These are phyloP conservation scores for Leptocoma aspasia DNA, from an alignment of 2,113 vertebrate species.

Conservation along the genomic window DNA sequence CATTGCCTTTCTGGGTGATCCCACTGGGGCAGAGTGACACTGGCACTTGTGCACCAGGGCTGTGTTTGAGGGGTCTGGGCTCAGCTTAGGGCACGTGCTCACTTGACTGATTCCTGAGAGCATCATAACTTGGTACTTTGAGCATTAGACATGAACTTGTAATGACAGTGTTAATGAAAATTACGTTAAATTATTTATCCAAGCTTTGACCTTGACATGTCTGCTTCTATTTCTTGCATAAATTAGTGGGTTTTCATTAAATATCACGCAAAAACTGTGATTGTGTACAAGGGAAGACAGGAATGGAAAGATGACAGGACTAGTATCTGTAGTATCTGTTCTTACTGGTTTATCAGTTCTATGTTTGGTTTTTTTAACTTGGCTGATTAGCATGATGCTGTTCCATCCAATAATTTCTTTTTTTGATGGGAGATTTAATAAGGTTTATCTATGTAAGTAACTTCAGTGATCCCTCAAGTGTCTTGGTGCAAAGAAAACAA, in stretches of 20 bases:
- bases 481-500: background rate
- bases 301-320: background rate
- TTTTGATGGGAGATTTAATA: background rate
- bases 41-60: accelerated
- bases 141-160: accelerated
- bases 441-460: background rate
- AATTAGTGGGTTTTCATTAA: background rate
- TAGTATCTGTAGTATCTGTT: background rate
- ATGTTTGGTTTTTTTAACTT: background rate
- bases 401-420: background rate
- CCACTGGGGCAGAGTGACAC: accelerated
- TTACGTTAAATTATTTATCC: background rate
- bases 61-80: accelerated
- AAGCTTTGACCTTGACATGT: background rate
- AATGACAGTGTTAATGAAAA: no score
- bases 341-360: background rate
- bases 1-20: accelerated
- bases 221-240: background rate
- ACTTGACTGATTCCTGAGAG: background rate
- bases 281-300: background rate
- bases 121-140: accelerated
- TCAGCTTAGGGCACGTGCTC: accelerated
- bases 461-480: background rate
- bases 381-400: background rate
- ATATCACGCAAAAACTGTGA: background rate